Base-by-base conservation (phyloP, 2,113 vertebrate species). In the Scopus umbretta region DNA sequence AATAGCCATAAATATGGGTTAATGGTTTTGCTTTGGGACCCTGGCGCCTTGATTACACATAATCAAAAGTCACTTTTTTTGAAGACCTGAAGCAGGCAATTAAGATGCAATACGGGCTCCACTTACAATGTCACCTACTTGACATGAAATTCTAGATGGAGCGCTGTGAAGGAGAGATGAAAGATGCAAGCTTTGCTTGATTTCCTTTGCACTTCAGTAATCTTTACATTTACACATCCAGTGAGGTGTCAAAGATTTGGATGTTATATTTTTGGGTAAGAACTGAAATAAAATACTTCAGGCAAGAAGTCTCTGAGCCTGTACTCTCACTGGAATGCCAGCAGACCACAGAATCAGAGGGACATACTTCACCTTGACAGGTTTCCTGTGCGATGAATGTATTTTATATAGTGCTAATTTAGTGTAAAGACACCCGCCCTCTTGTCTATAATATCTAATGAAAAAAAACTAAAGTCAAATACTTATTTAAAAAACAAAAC, bases 211-310 rank as follows among this genome's bases (percentile, higher is more conserved):
- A 66, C 71, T 91, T 94, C 86, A 87, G 22, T 91, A 56, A 70
- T 95, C 82, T 92, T 90, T 74, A 91, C 43, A 45, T 85, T 95
- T 90, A 36, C n/a, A 25, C 68, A 83, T 94, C 87, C 89, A 96
- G 61, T 5, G 27, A 88, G 43, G 65, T 92, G 65, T 94, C 84
- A 92, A 94, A 88, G 58, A 92, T 84, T 36, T 62, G 36, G 76
- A 36, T 83, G 73, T 56, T 94, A 5, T 93, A 93, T 95, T 95
- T 94, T 88, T 84, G 73, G 80, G 71, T 42, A 38, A 92, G 84
- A 90, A 81, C 17, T 52, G 82, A 94, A 95, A 92, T 90, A 80
- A 90, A 94, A 80, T 56, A 78, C 78, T 71, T 85, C 32, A 94
- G 92, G 68, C 91, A 73, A 90, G 78, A 93, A 88, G 36, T 72